Evolutionary conservation across 2,113 vertebrate species (phyloP), one percentile per base, ranked within the genome.

Genomic region (Ciconia stormi): DNA sequence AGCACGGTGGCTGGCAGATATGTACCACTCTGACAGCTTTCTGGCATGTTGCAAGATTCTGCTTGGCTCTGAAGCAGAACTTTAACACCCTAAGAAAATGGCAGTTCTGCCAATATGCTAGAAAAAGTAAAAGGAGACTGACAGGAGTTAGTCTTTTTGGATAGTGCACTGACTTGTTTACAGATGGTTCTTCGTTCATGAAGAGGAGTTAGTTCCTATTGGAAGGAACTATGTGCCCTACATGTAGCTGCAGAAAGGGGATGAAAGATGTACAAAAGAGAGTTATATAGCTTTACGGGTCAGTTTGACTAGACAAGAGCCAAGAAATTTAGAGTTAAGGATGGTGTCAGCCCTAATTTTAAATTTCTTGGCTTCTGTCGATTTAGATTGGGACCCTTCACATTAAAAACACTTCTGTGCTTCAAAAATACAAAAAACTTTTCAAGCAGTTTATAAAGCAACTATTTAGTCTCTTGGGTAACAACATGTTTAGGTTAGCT

Each of bases 1-100:
- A 92, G 88, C 69, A 44, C 3, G 44, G 78, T 82, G 93, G 79
- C 52, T 95, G 97, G 93, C 97, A 95, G 74, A 65, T 47, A 56
- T 8, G 38, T 62, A 93, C 84, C 70, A 93, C 69, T 96, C 80
- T 96, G 93, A 97, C 87, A 95, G 93, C 40, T 80, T 96, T 89
- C 95, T 97, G 97, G 95, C 91, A 96, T 9, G 3, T 25, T 88
- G 94, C 89, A 97, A 96, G 85, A 92, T 96, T 91, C 78, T 96
- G 93, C 90, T 88, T 94, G 94, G 92, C 85, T 97, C 87, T 55
- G 52, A 92, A 94, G 82, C 47, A 96, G 94, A 97, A 88, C 66
- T 96, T 95, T 93, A 96, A 96, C 91, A 98, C 65, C 49, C 86
- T 82, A 76, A 96, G 89, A 95, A 97, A 97, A 95, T 70, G 66